phyloP scores from a whole-genome alignment of 2,797 vertebrate genomes.

The Emys orbicularis region DNA sequence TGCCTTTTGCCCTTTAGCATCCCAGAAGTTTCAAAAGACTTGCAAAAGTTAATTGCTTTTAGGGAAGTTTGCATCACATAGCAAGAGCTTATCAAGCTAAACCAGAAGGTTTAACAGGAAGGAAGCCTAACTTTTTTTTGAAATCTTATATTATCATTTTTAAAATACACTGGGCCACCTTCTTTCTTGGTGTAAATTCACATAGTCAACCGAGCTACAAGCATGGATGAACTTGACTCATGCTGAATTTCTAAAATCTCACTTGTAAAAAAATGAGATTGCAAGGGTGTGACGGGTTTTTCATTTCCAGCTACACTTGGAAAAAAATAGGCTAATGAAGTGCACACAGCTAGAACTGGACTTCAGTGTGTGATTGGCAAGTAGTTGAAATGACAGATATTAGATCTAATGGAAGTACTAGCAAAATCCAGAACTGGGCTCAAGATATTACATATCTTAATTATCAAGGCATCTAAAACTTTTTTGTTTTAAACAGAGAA shows the following conservation, averaged over 20 bases:
- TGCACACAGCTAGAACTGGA: rapidly evolving
- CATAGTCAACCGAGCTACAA: neutral
- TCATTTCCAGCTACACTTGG: neutral
- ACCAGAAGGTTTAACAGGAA: neutral
- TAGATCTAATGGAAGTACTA: neutral
- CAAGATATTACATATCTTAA: neutral
- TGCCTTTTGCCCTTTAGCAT: neutral
- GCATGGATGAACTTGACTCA: neutral
- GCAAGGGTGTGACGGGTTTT: neutral
- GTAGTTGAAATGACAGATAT: neutral
- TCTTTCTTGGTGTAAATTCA: neutral
- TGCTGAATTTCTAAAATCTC: neutral
- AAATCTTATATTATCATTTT: neutral
- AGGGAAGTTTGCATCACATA: neutral
- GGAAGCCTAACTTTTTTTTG: neutral
- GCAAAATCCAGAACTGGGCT: neutral
- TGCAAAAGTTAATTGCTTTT: neutral
- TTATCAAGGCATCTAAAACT: neutral
- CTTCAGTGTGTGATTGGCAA: neutral
- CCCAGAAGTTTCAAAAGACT: neutral
- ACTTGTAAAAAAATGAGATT: neutral
- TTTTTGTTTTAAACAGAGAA: neutral
- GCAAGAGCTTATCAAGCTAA: neutral
- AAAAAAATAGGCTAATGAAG: neutral
- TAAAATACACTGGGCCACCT: neutral